These are phyloP conservation scores for Gambusia yucatana DNA, from an alignment of 2,797 vertebrate genomes.

Conservation along the genomic window DNA sequence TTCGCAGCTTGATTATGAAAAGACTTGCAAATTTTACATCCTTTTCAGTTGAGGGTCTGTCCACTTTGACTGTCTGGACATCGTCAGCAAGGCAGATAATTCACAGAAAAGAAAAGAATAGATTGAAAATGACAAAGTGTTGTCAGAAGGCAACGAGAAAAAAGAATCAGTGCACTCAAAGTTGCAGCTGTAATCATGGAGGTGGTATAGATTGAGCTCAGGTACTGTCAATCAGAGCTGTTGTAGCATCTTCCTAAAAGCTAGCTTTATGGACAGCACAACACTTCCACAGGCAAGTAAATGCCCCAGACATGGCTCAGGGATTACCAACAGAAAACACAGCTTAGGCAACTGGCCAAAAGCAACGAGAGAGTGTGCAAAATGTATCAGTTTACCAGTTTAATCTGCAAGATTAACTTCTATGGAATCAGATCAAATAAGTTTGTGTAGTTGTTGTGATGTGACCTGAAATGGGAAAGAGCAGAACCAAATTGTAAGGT, in stretches of 20 bases:
- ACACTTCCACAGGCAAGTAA: not conserved
- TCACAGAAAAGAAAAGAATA: not conserved
- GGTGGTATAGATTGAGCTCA: not conserved
- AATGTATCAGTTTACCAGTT: not conserved
- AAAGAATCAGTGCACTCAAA: constrained; percentile 3
- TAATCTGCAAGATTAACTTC: not conserved
- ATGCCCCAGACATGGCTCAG: not conserved
- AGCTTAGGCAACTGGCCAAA: not conserved
- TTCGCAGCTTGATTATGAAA: not conserved
- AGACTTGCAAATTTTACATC: not conserved
- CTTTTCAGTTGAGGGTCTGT: not conserved
- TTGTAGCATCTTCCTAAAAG: not conserved
- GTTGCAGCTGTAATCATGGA: constrained; percentile 8
- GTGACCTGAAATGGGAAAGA: not conserved
- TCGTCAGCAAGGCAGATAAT: not conserved
- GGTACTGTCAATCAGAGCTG: constrained; percentile 3
- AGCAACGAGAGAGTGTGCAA: not conserved
- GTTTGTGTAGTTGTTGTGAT: not conserved
- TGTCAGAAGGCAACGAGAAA: not conserved
- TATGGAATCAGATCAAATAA: not conserved
- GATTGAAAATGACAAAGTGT: constrained; percentile 2
- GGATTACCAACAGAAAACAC: not conserved
- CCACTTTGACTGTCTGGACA: not conserved
- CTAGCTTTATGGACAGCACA: not conserved
- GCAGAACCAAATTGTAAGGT: not conserved